Conservation (phyloP, 2,888 invertebrate species). For the Cecidostiba fungosa region DNA sequence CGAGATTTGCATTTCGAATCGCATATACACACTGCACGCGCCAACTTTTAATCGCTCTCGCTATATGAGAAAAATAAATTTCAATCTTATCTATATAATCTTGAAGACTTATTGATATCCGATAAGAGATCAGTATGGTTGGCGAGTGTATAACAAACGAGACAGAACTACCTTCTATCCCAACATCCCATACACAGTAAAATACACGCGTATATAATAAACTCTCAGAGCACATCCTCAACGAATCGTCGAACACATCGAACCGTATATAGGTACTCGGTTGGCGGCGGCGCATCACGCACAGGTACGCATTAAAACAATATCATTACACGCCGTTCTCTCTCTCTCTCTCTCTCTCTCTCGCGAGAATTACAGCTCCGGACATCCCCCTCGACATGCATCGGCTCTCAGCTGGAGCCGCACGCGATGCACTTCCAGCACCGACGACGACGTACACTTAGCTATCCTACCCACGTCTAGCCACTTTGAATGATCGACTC, state of each 20-base stretch:
- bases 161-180: background rate
- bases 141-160: background rate
- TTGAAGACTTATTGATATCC: background rate
- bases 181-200: background rate
- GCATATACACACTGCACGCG: background rate
- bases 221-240: background rate
- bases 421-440: background rate
- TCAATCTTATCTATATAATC: background rate
- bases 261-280: background rate
- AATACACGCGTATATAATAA: constrained; percentile 9
- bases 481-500: background rate
- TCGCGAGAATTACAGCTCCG: constrained; percentile 14
- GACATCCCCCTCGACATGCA: background rate
- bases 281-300: background rate
- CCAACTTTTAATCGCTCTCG: background rate
- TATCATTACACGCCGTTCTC: constrained; percentile 14
- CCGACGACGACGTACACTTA: background rate
- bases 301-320: constrained; percentile 45
- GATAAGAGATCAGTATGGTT: background rate
- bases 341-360: background rate
- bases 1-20: background rate
- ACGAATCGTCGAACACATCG: constrained; percentile 1
- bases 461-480: background rate
- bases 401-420: constrained; percentile 14
- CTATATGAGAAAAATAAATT: background rate